Conservation (phyloP, 2,113 vertebrate genomes). For the Tetrao urogallus region DNA sequence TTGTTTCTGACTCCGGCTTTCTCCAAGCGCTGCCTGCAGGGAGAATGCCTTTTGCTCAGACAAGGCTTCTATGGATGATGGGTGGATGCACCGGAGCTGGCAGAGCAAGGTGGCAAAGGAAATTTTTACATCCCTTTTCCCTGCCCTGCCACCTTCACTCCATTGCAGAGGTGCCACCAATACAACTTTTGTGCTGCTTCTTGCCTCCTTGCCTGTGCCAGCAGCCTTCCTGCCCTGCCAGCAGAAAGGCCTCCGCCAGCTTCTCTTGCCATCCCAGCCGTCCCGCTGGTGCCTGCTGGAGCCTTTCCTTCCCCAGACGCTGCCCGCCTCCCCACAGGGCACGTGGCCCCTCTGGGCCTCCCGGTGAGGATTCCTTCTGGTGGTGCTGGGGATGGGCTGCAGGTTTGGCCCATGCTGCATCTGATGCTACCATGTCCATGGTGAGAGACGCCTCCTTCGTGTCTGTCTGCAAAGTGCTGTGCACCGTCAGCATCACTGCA, state of each 20-base stretch:
- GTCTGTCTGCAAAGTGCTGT: too few relatives aligned
- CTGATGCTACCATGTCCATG: not conserved
- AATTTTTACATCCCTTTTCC: not conserved
- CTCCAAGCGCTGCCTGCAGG: not conserved
- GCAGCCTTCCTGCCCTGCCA: not conserved
- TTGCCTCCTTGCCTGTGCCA: fast-evolving
- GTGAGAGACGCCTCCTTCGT: fast-evolving
- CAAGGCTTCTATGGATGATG: not conserved
- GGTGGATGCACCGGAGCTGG: not conserved
- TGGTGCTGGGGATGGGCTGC: fast-evolving
- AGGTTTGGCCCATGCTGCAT: fast-evolving
- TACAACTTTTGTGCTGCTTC: not conserved
- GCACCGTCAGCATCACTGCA: not conserved
- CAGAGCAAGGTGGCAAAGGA: not conserved
- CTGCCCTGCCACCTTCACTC: not conserved
- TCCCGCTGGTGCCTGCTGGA: too few relatives aligned
- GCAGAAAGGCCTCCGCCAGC: not conserved
- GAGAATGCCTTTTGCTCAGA: not conserved
- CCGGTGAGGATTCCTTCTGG: not conserved
- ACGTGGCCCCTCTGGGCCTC: fast-evolving
- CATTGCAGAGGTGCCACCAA: not conserved
- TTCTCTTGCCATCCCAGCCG: not conserved
- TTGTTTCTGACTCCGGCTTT: not conserved
- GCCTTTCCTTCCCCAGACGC: not conserved
- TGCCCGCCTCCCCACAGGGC: not conserved